Conservation (phyloP, 2,113 vertebrate genomes). For the Menidia beryllina region DNA sequence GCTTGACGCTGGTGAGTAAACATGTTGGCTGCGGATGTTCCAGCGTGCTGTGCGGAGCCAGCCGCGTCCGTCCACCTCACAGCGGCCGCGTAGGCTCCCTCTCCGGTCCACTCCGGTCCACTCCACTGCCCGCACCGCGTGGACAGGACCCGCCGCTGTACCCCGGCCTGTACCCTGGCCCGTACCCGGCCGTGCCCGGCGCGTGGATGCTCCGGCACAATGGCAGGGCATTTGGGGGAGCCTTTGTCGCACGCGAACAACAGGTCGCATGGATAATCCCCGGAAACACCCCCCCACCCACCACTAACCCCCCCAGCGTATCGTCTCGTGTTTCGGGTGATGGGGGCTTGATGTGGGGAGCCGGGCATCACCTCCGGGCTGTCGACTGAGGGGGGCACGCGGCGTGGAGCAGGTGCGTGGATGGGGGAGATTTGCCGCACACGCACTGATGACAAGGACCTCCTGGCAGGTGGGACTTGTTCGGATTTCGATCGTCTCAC, state of each 20-base stretch:
- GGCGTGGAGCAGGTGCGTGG: constrained; percentile 76
- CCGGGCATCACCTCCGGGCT: constrained; percentile 54
- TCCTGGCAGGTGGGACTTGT: constrained; percentile 12
- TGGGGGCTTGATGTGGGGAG: constrained; percentile 63
- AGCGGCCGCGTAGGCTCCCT: constrained; percentile 25
- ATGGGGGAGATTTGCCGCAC: constrained; percentile 6
- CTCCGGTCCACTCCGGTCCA: too few species aligned
- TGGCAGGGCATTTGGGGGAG: constrained; percentile 72
- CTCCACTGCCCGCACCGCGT: not conserved
- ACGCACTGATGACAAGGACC: not conserved
- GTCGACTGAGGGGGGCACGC: constrained; percentile 49
- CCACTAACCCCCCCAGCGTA: constrained; percentile 8
- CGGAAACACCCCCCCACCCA: not conserved
- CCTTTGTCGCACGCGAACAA: constrained; percentile 61
- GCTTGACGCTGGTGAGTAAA: constrained; percentile 33
- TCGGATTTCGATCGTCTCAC: not conserved
- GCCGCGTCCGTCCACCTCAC: constrained; percentile 32
- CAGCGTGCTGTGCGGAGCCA: constrained; percentile 37
- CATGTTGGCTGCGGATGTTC: constrained; percentile 52
- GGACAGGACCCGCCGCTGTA: not conserved
- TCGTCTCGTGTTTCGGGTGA: constrained; percentile 49
- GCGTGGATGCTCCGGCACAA: constrained; percentile 41
- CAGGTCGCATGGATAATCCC: constrained; percentile 76
- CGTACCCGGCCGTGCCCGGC: too few species aligned
- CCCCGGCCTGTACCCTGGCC: too few species aligned